These are phyloP conservation scores for Trissolcus basalis DNA, from an alignment of 1,140 invertebrate genomes.

Conservation along the genomic window DNA sequence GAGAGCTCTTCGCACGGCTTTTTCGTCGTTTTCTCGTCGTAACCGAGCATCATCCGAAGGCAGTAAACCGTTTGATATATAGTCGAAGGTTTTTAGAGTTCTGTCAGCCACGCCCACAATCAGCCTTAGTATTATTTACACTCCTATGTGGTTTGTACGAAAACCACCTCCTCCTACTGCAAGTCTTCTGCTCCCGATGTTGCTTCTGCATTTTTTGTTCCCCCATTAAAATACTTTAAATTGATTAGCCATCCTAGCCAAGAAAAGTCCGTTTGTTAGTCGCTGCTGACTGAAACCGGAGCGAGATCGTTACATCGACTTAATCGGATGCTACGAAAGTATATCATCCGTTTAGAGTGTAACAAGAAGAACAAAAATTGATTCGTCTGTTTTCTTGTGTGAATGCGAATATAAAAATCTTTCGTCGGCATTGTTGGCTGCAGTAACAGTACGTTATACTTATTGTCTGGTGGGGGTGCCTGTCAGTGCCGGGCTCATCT, in stretches of 20 bases:
- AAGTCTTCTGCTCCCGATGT: constrained; percentile 29
- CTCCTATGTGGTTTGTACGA: constrained; percentile 69
- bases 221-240: background rate
- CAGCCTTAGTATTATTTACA: constrained; percentile 77
- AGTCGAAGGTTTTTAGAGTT: constrained; percentile 77
- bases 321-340: constrained; percentile 1
- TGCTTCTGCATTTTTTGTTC: constrained; percentile 7
- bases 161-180: constrained; percentile 51
- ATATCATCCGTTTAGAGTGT: constrained; percentile 23
- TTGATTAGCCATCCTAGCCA: too few species aligned
- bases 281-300: too few species aligned
- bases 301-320: background rate
- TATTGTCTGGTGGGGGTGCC: constrained; percentile 55
- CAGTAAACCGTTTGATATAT: constrained; percentile 77
- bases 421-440: constrained; percentile 65
- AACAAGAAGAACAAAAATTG: constrained; percentile 8
- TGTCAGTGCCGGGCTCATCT: constrained; percentile 61
- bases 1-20: constrained; percentile 24
- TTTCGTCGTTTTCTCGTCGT: constrained; percentile 53
- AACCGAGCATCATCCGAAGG: constrained; percentile 71
- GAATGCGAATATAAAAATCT: constrained; percentile 61
- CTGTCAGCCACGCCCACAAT: constrained; percentile 77
- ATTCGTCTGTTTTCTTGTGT: constrained; percentile 16
- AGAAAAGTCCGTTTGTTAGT: too few species aligned
- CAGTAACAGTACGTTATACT: constrained; percentile 64